Evolutionary conservation across 2,113 vertebrate species (phyloP).

Genomic region (Pampusana beccarii): DNA sequence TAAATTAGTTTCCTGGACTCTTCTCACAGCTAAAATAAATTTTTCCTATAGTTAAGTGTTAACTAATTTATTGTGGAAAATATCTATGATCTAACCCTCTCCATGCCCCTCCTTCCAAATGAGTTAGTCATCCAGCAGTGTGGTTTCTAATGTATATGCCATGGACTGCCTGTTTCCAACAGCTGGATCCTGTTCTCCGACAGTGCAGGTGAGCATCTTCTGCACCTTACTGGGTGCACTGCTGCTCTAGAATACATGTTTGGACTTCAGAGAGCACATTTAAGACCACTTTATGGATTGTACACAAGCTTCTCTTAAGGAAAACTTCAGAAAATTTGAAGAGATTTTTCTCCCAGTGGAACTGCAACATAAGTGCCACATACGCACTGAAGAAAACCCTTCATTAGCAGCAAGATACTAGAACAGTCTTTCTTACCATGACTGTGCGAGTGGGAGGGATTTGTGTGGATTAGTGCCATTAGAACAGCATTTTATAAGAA

Average conservation of each 20-base stretch:
- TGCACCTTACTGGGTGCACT: background rate
- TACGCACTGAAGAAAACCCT: background rate
- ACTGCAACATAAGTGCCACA: background rate
- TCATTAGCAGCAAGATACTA: background rate
- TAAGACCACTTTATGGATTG: background rate
- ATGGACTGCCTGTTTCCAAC: background rate
- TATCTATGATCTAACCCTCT: slow-evolving; percentile 51
- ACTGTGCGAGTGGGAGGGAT: background rate
- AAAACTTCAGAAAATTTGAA: background rate
- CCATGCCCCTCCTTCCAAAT: slow-evolving; percentile 17
- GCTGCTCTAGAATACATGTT: background rate
- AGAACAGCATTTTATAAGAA: background rate
- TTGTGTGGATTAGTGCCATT: background rate
- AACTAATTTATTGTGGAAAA: slow-evolving; percentile 62
- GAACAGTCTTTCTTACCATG: background rate
- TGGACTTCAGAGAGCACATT: background rate
- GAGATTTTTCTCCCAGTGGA: background rate
- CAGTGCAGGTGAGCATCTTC: background rate
- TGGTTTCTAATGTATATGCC: background rate
- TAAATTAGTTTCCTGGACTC: slow-evolving; percentile 51
- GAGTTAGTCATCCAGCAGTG: background rate
- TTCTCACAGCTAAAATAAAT: slow-evolving; percentile 35
- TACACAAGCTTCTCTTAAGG: background rate
- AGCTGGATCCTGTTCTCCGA: background rate
- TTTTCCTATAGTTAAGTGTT: slow-evolving; percentile 52